Conservation (phyloP, 2,888 invertebrate species). For the Mechanitis messenoides region DNA sequence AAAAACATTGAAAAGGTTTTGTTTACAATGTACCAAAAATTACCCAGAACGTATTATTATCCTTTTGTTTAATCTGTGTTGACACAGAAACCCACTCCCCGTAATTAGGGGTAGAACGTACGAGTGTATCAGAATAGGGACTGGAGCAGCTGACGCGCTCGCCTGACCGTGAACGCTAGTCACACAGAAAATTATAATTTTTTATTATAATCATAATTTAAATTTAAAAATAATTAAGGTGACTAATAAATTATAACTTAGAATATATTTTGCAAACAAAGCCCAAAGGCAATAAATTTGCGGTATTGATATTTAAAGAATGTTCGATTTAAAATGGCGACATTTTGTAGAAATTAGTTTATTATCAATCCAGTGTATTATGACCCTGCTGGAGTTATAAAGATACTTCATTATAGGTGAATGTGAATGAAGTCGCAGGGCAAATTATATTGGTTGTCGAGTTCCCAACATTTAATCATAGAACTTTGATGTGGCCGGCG, state of each 20-base stretch:
- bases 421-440: slow-evolving; percentile 16
- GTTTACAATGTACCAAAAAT: too few relatives aligned
- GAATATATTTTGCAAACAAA: slow-evolving; percentile 42
- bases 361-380: slow-evolving; percentile 12
- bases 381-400: slow-evolving; percentile 15
- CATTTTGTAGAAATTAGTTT: slow-evolving; percentile 33
- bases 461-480: slow-evolving; percentile 5
- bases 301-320: slow-evolving; percentile 59
- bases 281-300: slow-evolving; percentile 65
- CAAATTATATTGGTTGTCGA: slow-evolving; percentile 18
- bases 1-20: background rate
- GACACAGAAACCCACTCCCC: slow-evolving; percentile 60
- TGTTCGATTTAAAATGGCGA: slow-evolving; percentile 63
- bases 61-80: slow-evolving; percentile 35
- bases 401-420: slow-evolving; percentile 11
- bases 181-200: slow-evolving; percentile 42
- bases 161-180: slow-evolving; percentile 35
- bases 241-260: slow-evolving; percentile 34
- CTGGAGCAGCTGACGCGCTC: slow-evolving; percentile 47
- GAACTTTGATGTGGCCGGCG: slow-evolving; percentile 26
- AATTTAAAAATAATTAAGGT: slow-evolving; percentile 34
- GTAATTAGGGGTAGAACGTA: slow-evolving; percentile 52
- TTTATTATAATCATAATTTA: slow-evolving; percentile 8
- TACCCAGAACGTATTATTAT: background rate
- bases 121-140: slow-evolving; percentile 49